Evolutionary conservation across 2,888 invertebrate genomes (phyloP), one percentile per base, ranked within the genome.

Genomic region (Drosophila atripex): DNA sequence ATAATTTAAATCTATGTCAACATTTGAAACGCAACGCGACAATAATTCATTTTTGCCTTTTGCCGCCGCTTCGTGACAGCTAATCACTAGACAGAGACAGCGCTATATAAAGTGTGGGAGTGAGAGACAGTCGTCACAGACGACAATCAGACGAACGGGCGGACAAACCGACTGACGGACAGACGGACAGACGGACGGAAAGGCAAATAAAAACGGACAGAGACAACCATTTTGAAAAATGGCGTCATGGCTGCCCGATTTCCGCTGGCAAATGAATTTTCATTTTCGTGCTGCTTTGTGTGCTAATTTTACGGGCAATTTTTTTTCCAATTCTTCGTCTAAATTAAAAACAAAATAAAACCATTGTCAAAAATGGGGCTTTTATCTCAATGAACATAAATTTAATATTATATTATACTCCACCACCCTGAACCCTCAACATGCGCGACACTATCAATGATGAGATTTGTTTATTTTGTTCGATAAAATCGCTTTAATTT

Each of bases 1-100:
- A 86, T 84, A 84, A 83, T 83, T 86, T 84, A 85, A 83, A 84
- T 83, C 85, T 86, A 84, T 86, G 85, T 86, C 83, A 86, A 80
- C 84, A 86, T 75, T 83, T 73, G 69, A 73, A 57, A 55, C 73
- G 69, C 75, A 55, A 64, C 75, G 73, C 73, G 70, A 79, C 73
- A 84, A 84, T 84, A 84, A 86, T 87, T 84, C 83, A 84, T 86
- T 87, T 86, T 80, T 85, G 82, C 82, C 58, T 75, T 85, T 73
- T 59, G 74, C 73, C 75, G 71, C 82, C 59, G 76, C 70, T 64
- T 82, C 79, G 73, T 87, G 83, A 87, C 83, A 80, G 82, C 83
- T 84, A 86, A 84, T 86, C 83, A 84, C 77, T 74, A 73, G 73
- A 71, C 71, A 64, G 75, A 61, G 58, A 56, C 30, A 25, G 35